A percentile compares a stretch with the other conserved stretches of the same genome.
Conservation (phyloP, 2,113 vertebrate genomes). For the Myotis davidii region DNA sequence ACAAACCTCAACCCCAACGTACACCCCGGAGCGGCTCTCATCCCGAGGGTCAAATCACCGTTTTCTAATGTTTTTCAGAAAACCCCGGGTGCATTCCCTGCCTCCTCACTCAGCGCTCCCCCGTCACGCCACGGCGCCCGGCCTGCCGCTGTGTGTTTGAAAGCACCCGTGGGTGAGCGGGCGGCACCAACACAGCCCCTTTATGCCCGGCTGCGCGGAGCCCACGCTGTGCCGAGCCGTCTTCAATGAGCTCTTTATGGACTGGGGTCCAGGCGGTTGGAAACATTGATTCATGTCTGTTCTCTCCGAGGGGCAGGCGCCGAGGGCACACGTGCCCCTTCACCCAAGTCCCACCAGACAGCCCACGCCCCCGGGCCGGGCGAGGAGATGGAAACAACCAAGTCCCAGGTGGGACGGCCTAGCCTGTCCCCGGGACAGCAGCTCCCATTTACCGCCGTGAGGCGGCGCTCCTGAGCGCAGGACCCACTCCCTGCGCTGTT, state of each 20-base stretch:
- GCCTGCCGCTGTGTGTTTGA: accelerated
- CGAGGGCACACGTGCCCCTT: neutral
- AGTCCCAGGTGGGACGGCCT: neutral
- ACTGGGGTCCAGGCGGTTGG: accelerated
- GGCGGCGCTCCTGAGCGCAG: accelerated
- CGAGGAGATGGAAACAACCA: neutral
- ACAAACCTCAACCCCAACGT: neutral
- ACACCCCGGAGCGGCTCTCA: neutral
- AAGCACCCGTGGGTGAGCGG: neutral
- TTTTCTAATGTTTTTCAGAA: neutral
- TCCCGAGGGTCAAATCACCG: neutral
- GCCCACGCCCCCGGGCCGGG: neutral
- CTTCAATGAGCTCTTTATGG: conserved; percentile 59
- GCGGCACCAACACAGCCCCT: neutral
- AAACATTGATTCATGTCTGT: neutral
- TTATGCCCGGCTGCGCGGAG: neutral
- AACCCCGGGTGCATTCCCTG: neutral
- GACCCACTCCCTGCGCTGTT: accelerated
- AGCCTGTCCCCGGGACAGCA: neutral
- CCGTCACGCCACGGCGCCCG: accelerated
- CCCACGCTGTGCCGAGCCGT: neutral
- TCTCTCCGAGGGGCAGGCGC: accelerated
- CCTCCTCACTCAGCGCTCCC: neutral
- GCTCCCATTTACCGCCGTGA: neutral
- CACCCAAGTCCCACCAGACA: neutral